Evolutionary conservation across 2,797 vertebrate species (phyloP), one percentile per base, ranked within the genome.

Genomic region (Corythornis leucogaster): DNA sequence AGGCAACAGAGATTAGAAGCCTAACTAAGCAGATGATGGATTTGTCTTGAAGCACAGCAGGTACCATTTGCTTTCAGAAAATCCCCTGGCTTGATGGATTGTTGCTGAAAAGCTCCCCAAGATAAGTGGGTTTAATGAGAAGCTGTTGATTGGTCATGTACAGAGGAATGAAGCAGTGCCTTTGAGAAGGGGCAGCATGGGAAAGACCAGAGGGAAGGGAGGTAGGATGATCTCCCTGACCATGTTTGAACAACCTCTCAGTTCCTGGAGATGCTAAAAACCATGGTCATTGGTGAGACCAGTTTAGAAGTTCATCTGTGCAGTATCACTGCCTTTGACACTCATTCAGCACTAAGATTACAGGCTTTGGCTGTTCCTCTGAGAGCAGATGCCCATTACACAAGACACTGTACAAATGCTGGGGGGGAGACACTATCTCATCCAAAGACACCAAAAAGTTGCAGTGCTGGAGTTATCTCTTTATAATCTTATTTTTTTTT

Each of bases 61-160:
- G 80, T 43, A 90, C 9, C 16, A n/a, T 85, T 93, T 87, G 50
- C 46, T 80, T 82, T 62, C 55, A 46, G 50, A 93, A 89, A 90
- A 38, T 13, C 25, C 26, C 28, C 15, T 69, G 66, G 21, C 42
- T 57, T 86, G 91, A 95, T 33, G 48, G 61, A 92, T 48, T 94
- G 85, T 21, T 95, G 64, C 74, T 91, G 89, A 95, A 93, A 68
- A 35, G 40, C 15, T 87, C 57, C 55, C 30, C 71, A 86, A 71
- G 64, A 78, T 79, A 95, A 91, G 90, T 57, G 40, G 20, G 51
- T 75, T 93, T 92, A 92, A 96, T 76, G 88, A 85, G 59, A 68
- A 94, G 70, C 64, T 83, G 89, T 50, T 87, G 59, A 87, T 69
- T 86, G 79, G 46, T 94, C 53, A 59, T 5, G 42, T 42, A 71